phyloP scores from a whole-genome alignment of 1,140 invertebrate genomes.

The Trachymyrmex septentrionalis region DNA sequence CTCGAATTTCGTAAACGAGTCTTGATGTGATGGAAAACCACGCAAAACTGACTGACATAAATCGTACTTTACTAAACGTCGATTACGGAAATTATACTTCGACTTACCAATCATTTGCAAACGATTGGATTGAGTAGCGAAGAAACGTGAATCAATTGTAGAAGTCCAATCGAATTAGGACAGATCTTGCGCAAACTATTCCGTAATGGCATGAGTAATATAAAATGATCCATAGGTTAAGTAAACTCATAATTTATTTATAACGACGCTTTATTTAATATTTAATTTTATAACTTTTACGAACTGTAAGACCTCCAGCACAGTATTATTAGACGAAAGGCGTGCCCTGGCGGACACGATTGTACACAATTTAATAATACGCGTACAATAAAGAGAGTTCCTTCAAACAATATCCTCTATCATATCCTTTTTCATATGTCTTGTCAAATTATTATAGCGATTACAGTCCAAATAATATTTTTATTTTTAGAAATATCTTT shows the following conservation, averaged over 20 bases:
- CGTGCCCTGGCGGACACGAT: conserved; percentile 62
- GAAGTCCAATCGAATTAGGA: conserved; percentile 18
- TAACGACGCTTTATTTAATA: conserved; percentile 82
- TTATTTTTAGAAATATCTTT: background rate
- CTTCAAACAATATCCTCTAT: conserved; percentile 73
- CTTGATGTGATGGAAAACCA: background rate
- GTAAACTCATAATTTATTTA: conserved; percentile 83
- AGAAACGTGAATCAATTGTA: conserved; percentile 26
- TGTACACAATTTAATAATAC: conserved; percentile 80
- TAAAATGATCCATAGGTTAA: conserved; percentile 72
- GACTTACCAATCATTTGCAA: background rate
- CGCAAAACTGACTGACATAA: conserved; percentile 21
- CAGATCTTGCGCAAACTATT: background rate
- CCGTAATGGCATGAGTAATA: conserved; percentile 47
- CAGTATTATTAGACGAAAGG: conserved; percentile 85
- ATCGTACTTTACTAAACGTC: conserved; percentile 18
- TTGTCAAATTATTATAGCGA: background rate
- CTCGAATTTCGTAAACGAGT: conserved; percentile 3
- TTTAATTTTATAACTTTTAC: conserved; percentile 79
- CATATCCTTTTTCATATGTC: conserved; percentile 5
- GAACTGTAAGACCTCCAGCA: conserved; percentile 83
- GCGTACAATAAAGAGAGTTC: conserved; percentile 86
- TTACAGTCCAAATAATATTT: background rate
- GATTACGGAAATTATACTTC: conserved; percentile 28
- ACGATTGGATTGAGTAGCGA: background rate